Base-by-base conservation (phyloP, 1,140 invertebrate genomes). In the Colletes gigas region DNA sequence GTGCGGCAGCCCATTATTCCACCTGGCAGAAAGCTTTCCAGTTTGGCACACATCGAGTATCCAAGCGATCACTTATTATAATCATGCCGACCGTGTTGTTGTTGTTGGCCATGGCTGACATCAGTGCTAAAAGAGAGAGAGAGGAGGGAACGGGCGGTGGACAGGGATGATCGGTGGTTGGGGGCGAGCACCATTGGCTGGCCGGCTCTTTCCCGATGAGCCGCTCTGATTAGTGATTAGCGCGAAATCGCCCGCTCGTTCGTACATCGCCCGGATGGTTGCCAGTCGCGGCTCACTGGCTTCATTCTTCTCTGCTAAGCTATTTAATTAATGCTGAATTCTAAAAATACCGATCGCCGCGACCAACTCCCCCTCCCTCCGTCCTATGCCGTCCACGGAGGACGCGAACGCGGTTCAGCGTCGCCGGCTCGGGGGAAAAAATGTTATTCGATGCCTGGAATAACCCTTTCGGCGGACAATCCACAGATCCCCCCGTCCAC, bases 41-140 rank as follows among this genome's bases (percentile, higher is more conserved):
- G 86, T 87, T 88, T 88, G 86, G 86, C 86, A 88, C 85, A 88
- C 86, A 88, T 88, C 86, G 86, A 88, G 86, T 88, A 87, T 87
- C 83, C 86, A 88, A 87, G 82, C 86, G 86, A 88, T 88, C 86
- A 84, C 86, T 87, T 87, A 87, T 87, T 87, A 87, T 87, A 86
- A 87, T 86, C 84, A 87, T 87, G 76, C 85, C 84, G 82, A 86
- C 85, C 85, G 84, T 71, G 84, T 86, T 74, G 79, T 81, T 81
- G 78, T 73, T 76, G 84, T 78, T 82, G 84, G 85, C 68, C 85
- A 87, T 87, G 74, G 84, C 77, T 87, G 84, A 87, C 84, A 87
- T 87, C 82, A 74, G 82, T 81, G 83, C 82, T 81, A 77, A 80
- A 85, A 83, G 79, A 74, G 85, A 72, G 72, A 21, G 69, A 30